Conservation (phyloP, 2,888 invertebrate species). For the Agrilus mali region DNA sequence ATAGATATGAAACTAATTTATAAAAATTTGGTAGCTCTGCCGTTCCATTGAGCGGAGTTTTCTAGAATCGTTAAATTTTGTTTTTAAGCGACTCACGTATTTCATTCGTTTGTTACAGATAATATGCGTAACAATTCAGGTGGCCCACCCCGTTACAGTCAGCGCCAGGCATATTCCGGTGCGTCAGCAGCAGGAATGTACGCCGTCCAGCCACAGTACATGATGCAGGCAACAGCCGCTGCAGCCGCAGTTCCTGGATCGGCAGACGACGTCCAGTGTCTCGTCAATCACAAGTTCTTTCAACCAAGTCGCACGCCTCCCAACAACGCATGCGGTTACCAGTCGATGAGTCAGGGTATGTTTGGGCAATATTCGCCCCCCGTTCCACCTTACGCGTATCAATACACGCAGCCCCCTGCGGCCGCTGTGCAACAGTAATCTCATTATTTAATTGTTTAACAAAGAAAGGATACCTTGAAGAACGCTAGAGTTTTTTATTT, state of each 20-base stretch:
- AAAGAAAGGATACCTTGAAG: too few species aligned
- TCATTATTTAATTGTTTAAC: too few species aligned
- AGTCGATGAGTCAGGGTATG: slow-evolving; percentile 44
- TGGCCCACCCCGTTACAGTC: slow-evolving; percentile 7
- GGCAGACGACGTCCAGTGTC: slow-evolving; percentile 38
- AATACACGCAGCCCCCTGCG: slow-evolving; percentile 51
- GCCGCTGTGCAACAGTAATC: slow-evolving; percentile 58
- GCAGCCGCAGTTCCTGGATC: slow-evolving; percentile 17
- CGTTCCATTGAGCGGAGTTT: too few species aligned
- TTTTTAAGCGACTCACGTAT: too few species aligned
- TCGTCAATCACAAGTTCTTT: slow-evolving; percentile 61
- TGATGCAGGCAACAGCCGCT: slow-evolving; percentile 29
- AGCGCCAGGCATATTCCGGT: slow-evolving; percentile 24
- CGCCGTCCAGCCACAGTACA: slow-evolving; percentile 34
- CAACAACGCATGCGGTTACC: slow-evolving; percentile 45
- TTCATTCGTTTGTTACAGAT: slow-evolving; percentile 34
- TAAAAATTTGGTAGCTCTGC: too few species aligned
- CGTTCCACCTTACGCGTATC: slow-evolving; percentile 46
- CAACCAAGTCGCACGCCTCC: slow-evolving; percentile 49
- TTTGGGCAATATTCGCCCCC: slow-evolving; percentile 59
- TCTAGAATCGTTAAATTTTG: too few species aligned
- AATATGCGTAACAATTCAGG: slow-evolving; percentile 27
- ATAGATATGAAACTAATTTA: too few species aligned
- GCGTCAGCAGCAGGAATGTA: slow-evolving; percentile 26
- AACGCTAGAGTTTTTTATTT: too few species aligned